Evolutionary conservation across 2,113 vertebrate genomes (phyloP).

Genomic region (Oncorhynchus nerka): DNA sequence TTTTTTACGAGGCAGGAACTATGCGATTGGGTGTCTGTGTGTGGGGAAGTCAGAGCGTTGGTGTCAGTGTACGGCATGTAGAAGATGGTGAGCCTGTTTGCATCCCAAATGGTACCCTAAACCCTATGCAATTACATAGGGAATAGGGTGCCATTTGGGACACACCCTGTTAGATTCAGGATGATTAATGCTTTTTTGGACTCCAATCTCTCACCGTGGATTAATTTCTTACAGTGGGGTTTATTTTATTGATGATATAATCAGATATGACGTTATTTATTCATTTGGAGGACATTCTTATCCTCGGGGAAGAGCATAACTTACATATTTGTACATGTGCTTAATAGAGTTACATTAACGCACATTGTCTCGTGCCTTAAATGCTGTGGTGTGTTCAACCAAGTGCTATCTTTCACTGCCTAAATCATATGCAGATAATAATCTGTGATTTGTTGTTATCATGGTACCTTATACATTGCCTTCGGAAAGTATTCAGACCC

Average conservation of each 20-base stretch:
- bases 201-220: not conserved
- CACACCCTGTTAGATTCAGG: not conserved
- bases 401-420: no score
- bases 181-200: not conserved
- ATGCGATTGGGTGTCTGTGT: slow-evolving; percentile 19
- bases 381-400: no score
- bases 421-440: no score
- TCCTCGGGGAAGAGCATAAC: not conserved
- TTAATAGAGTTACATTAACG: no score
- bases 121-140: no score
- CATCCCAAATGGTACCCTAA: not conserved
- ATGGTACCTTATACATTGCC: no score
- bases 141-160: no score
- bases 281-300: not conserved
- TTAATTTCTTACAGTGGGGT: not conserved
- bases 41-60: not conserved
- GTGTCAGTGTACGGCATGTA: not conserved
- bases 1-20: slow-evolving; percentile 34
- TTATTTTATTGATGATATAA: not conserved
- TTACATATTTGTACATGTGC: no score
- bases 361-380: no score
- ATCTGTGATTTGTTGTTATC: no score
- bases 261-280: not conserved
- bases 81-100: slow-evolving; percentile 1
- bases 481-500: not conserved